Percentiles rank a stretch among this genome's conserved stretches.
These are phyloP conservation scores for Eumerus sabulonum DNA, from an alignment of 2,888 invertebrate genomes.

Conservation along the genomic window DNA sequence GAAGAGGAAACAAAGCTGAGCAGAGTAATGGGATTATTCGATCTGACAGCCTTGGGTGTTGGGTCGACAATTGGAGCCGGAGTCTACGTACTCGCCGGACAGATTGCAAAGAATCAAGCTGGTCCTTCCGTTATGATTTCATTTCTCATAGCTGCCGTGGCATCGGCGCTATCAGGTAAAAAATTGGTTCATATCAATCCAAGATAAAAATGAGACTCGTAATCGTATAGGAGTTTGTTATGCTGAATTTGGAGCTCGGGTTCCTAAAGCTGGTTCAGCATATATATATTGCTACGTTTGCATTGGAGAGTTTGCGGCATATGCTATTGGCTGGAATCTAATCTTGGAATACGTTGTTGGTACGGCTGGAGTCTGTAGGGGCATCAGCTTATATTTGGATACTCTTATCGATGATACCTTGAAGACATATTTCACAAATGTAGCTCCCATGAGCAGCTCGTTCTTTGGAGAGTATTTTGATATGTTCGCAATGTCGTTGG, in stretches of 20 bases:
- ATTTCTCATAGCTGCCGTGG: conserved; percentile 92
- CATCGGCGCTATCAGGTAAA: conserved; percentile 91
- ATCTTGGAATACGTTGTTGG: conserved; percentile 91
- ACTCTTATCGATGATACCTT: conserved; percentile 83
- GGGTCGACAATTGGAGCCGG: conserved; percentile 93
- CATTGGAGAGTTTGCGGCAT: conserved; percentile 92
- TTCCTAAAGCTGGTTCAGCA: conserved; percentile 92
- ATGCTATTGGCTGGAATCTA: conserved; percentile 94
- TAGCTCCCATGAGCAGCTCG: conserved; percentile 82
- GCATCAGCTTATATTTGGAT: conserved; percentile 88
- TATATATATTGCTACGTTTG: conserved; percentile 91
- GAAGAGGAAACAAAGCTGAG: conserved; percentile 75
- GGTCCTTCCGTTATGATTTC: conserved; percentile 93
- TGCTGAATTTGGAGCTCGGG: conserved; percentile 91
- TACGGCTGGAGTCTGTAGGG: conserved; percentile 85
- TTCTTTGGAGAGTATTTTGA: conserved; percentile 86
- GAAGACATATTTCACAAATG: conserved; percentile 82
- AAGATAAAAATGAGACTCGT: too few species aligned
- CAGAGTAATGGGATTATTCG: conserved; percentile 79
- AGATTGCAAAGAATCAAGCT: conserved; percentile 86
- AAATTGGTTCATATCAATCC: neutral
- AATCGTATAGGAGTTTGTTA: conserved; percentile 88
- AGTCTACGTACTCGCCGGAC: conserved; percentile 91
- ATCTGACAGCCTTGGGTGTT: conserved; percentile 89
- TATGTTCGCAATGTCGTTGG: conserved; percentile 85